A percentile compares a stretch with the other conserved stretches of the same genome.
These are phyloP conservation scores for Dysidea cf. avara DNA, from an alignment of 37 sponge, comb jelly and placozoan species.

Conservation along the genomic window DNA sequence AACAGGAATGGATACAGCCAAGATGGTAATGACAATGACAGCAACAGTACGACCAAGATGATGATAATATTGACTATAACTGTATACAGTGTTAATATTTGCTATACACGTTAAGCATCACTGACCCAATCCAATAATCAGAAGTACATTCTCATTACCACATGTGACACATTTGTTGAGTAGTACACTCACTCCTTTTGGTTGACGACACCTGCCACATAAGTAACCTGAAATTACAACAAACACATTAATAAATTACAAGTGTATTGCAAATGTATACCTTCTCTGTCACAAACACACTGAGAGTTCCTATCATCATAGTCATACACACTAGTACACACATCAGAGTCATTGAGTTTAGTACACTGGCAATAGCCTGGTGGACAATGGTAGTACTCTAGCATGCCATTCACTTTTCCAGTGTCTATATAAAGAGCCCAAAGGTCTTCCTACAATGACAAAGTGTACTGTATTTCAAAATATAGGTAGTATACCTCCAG, in stretches of 20 bases:
- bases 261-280: neutral
- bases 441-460: too few relatives aligned
- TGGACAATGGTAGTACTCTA: conserved; percentile 7
- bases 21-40: conserved; percentile 25
- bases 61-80: conserved; percentile 16
- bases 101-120: neutral
- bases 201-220: conserved; percentile 60
- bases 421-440: too few relatives aligned
- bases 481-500: too few relatives aligned
- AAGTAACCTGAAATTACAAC: conserved; percentile 44
- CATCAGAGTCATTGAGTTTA: neutral
- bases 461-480: too few relatives aligned
- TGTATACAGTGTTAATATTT: neutral
- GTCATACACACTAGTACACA: neutral
- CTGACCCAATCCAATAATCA: conserved; percentile 37
- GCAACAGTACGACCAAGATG: conserved; percentile 5
- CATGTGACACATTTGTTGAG: conserved; percentile 59
- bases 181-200: conserved; percentile 56
- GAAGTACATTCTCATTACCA: conserved; percentile 19
- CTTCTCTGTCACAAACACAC: conserved; percentile 10
- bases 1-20: conserved; percentile 48
- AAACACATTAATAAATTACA: too few relatives aligned
- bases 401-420: neutral
- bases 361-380: conserved; percentile 12
- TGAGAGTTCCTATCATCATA: neutral